These are phyloP conservation scores for Philereme transversata DNA, from an alignment of 2,888 invertebrate species.

Conservation along the genomic window DNA sequence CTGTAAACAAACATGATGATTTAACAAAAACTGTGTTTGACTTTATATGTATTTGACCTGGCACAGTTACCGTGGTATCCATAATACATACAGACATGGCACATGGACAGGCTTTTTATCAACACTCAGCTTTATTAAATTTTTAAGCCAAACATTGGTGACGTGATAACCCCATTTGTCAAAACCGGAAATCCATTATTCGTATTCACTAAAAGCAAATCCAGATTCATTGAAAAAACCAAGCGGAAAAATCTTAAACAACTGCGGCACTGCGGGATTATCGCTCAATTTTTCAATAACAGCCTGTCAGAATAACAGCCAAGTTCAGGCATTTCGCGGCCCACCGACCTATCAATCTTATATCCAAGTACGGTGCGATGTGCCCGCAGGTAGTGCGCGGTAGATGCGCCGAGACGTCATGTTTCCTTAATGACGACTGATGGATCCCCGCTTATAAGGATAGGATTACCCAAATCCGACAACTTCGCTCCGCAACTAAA, in stretches of 20 bases:
- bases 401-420: constrained; percentile 47
- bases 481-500: constrained; percentile 64
- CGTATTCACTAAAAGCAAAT: constrained; percentile 37
- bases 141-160: constrained; percentile 17
- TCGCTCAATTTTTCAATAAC: constrained; percentile 81
- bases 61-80: neutral
- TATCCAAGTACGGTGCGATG: constrained; percentile 34
- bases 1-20: too few relatives aligned
- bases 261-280: constrained; percentile 63
- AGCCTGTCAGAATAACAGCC: constrained; percentile 65
- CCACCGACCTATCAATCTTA: constrained; percentile 73
- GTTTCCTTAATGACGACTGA: constrained; percentile 79
- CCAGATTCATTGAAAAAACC: constrained; percentile 34
- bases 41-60: neutral
- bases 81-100: constrained; percentile 3
- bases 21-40: too few relatives aligned
- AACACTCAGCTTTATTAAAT: constrained; percentile 14
- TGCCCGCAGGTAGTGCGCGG: constrained; percentile 59
- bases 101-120: constrained; percentile 3
- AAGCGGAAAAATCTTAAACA: constrained; percentile 63
- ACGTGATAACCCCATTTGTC: constrained; percentile 20
- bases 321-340: constrained; percentile 43
- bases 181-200: constrained; percentile 35
- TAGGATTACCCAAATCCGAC: constrained; percentile 67
- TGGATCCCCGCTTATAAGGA: constrained; percentile 72